These are phyloP conservation scores for Dendropsophus ebraccatus DNA, from an alignment of 2,113 vertebrate genomes.

Conservation along the genomic window DNA sequence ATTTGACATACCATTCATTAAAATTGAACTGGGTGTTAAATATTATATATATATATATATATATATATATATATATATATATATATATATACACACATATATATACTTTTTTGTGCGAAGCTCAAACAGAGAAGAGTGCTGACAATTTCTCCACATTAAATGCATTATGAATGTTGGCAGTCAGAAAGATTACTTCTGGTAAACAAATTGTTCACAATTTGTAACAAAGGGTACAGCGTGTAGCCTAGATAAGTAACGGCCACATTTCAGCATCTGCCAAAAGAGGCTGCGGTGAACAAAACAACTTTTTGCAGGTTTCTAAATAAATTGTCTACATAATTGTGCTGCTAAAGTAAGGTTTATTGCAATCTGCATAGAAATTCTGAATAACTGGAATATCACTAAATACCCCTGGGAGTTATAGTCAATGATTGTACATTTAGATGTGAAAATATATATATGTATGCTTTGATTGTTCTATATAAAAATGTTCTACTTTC, in stretches of 20 bases:
- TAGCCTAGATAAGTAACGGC: neutral
- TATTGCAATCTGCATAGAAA: neutral
- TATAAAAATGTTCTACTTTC: neutral
- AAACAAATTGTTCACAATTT: slow-evolving; percentile 45
- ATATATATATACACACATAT: too few relatives aligned
- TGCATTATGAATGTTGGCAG: slow-evolving; percentile 39
- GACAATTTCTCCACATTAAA: slow-evolving; percentile 34
- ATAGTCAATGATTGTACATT: neutral
- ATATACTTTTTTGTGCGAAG: neutral
- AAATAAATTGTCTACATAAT: neutral
- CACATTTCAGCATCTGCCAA: neutral
- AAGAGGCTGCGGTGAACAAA: neutral
- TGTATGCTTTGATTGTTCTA: neutral
- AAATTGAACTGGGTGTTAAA: slow-evolving; percentile 13
- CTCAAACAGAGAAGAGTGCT: neutral
- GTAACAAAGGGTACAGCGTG: neutral
- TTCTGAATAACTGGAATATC: neutral
- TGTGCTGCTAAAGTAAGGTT: neutral
- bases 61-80: too few relatives aligned
- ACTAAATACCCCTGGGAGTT: neutral
- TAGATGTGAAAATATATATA: neutral
- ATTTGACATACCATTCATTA: slow-evolving; percentile 40
- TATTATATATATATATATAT: too few relatives aligned
- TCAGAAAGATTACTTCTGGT: slow-evolving; percentile 46
- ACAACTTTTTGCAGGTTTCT: slow-evolving; percentile 1